Percentiles rank a stretch among this genome's conserved stretches.
phyloP scores from a whole-genome alignment of 2,888 invertebrate species.

The Euplagia quadripunctaria region DNA sequence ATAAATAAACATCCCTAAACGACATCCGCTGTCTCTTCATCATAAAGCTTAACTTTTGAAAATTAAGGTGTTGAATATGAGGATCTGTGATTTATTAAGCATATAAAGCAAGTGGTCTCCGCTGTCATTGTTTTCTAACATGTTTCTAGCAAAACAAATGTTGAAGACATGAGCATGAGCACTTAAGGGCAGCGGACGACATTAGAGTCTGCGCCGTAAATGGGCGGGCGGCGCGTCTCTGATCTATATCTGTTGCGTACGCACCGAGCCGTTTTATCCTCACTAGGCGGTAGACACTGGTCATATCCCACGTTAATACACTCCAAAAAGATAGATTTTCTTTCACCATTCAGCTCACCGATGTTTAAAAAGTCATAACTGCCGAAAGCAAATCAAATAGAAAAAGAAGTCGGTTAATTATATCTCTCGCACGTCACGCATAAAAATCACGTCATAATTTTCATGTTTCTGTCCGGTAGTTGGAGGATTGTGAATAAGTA shows the following conservation, averaged over 20 bases:
- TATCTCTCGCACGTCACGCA: neutral
- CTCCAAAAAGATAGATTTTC: neutral
- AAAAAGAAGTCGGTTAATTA: too few relatives aligned
- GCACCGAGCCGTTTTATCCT: conserved; percentile 58
- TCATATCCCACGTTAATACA: conserved; percentile 19
- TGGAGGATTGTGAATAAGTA: neutral
- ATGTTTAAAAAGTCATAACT: neutral
- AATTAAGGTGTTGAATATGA: too few relatives aligned
- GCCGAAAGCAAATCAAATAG: neutral
- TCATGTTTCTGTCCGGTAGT: neutral
- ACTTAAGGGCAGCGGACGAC: conserved; percentile 50
- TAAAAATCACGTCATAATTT: neutral
- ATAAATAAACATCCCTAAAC: too few relatives aligned
- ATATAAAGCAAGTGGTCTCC: neutral
- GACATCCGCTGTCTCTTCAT: too few relatives aligned
- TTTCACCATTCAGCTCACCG: neutral
- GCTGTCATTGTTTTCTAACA: neutral
- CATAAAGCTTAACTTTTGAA: too few relatives aligned
- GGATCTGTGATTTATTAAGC: too few relatives aligned
- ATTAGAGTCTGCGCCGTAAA: conserved; percentile 63
- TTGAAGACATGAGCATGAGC: conserved; percentile 18
- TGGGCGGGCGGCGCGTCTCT: conserved; percentile 65
- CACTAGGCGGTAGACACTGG: conserved; percentile 40
- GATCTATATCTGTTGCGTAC: conserved; percentile 69
- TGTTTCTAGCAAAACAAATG: neutral